phyloP scores from a whole-genome alignment of 2,888 invertebrate genomes.

The Drosophila suboccidentalis region DNA sequence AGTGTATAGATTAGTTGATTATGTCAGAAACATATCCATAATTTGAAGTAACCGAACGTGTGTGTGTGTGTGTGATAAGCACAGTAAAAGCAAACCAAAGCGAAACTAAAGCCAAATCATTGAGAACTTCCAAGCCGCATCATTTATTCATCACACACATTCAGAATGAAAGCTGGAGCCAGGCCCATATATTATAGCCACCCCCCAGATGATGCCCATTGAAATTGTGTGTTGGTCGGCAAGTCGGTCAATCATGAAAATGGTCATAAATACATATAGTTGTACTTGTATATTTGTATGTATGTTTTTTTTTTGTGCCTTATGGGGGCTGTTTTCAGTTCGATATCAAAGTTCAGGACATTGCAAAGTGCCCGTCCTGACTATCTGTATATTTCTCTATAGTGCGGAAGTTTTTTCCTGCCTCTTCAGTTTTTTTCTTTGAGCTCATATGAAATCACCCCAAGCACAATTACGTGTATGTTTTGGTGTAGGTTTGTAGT shows the following conservation, averaged over 20 bases:
- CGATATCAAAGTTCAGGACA: slow-evolving; percentile 65
- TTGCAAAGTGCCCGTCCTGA: slow-evolving; percentile 20
- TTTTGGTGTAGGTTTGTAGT: slow-evolving; percentile 17
- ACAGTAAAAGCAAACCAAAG: slow-evolving; percentile 31
- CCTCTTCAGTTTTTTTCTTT: slow-evolving; percentile 13
- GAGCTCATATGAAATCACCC: slow-evolving; percentile 30
- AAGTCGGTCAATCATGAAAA: slow-evolving; percentile 76
- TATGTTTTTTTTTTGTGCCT: slow-evolving; percentile 17
- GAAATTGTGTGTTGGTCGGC: slow-evolving; percentile 40
- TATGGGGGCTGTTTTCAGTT: slow-evolving; percentile 41
- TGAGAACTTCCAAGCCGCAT: slow-evolving; percentile 69
- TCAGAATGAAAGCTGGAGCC: slow-evolving; percentile 59
- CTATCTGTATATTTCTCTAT: slow-evolving; percentile 47
- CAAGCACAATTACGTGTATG: slow-evolving; percentile 18
- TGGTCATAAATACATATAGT: slow-evolving; percentile 64
- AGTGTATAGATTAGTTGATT: slow-evolving; percentile 34
- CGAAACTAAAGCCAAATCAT: slow-evolving; percentile 71
- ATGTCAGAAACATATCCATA: slow-evolving; percentile 31
- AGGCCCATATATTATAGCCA: slow-evolving; percentile 56
- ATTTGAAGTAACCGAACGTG: slow-evolving; percentile 25
- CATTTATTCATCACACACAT: slow-evolving; percentile 79
- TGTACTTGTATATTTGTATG: slow-evolving; percentile 25
- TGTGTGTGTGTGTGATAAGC: background rate
- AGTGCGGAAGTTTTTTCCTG: slow-evolving; percentile 48
- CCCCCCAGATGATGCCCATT: slow-evolving; percentile 26